Percentiles rank a stretch among this genome's conserved stretches.
Conservation (phyloP, 2,797 vertebrate genomes). For the Acropternis orthonyx region DNA sequence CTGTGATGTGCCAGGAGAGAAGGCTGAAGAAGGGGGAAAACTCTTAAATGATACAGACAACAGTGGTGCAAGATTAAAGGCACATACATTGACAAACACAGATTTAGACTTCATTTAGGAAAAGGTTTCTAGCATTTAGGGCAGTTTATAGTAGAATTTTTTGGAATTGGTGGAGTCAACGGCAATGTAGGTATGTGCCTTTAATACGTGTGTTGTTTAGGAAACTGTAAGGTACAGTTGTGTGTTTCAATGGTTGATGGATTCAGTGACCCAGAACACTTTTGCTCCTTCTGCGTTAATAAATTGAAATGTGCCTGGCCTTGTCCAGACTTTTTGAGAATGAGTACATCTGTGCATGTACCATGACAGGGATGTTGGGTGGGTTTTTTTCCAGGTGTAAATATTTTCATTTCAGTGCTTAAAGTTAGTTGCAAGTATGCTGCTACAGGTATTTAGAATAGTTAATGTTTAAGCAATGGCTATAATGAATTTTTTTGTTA, state of each 20-base stretch:
- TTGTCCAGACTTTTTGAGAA: background rate
- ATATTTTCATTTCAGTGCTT: background rate
- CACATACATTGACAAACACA: background rate
- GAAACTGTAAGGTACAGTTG: background rate
- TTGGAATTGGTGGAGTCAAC: background rate
- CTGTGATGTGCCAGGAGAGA: background rate
- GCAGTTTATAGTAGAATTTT: background rate
- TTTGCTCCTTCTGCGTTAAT: background rate
- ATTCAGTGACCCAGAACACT: background rate
- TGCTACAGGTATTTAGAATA: background rate
- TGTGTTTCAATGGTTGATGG: background rate
- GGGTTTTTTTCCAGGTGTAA: background rate
- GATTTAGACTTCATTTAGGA: background rate
- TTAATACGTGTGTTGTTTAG: fast-evolving
- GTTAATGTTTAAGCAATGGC: background rate
- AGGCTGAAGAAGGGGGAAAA: background rate
- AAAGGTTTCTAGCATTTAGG: background rate
- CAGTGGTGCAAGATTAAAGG: background rate
- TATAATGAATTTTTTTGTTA: background rate
- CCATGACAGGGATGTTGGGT: background rate
- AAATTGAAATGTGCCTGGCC: background rate
- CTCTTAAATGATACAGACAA: too few species aligned
- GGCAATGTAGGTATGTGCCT: background rate
- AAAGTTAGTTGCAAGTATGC: background rate
- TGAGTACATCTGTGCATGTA: background rate